These are phyloP conservation scores for Myanophis thanlyinensis DNA, from an alignment of 2,113 vertebrate species.

Conservation along the genomic window DNA sequence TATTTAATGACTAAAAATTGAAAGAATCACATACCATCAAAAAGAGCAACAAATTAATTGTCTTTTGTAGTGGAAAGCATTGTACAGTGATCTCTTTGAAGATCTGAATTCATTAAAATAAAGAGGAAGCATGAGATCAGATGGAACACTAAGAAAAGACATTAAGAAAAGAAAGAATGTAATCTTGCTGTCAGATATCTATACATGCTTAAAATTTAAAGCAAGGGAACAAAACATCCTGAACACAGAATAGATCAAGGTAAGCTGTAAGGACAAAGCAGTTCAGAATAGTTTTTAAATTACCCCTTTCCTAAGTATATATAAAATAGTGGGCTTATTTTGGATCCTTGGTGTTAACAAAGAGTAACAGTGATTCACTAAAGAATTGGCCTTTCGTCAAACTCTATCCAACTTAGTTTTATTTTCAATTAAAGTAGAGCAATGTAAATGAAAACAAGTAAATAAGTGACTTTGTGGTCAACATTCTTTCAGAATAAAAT, in stretches of 20 bases:
- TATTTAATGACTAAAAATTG: conserved; percentile 1
- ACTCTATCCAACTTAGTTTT: conserved; percentile 35
- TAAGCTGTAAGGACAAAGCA: conserved; percentile 27
- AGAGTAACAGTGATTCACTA: conserved; percentile 36
- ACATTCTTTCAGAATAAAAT: conserved; percentile 17
- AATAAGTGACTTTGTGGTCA: not conserved
- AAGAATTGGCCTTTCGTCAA: conserved; percentile 45
- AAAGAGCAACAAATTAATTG: conserved; percentile 19
- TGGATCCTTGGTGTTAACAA: conserved; percentile 37
- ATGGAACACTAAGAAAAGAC: conserved; percentile 25
- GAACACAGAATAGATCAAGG: conserved; percentile 48
- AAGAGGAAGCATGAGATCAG: conserved; percentile 46
- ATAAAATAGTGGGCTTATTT: conserved; percentile 50
- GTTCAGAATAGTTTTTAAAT: conserved; percentile 48
- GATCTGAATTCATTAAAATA: conserved; percentile 54
- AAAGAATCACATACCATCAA: conserved; percentile 11
- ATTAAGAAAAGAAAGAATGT: conserved; percentile 41
- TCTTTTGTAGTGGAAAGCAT: conserved; percentile 32
- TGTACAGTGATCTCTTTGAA: conserved; percentile 42
- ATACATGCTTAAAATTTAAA: conserved; percentile 53
- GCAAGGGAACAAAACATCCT: conserved; percentile 47
- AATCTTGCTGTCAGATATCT: conserved; percentile 47
- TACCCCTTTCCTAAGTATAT: conserved; percentile 45
- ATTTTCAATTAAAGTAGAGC: conserved; percentile 32
- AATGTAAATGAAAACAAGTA: not conserved